Conservation (phyloP, 2,797 vertebrate genomes). For the Petrocephalus sullivani region DNA sequence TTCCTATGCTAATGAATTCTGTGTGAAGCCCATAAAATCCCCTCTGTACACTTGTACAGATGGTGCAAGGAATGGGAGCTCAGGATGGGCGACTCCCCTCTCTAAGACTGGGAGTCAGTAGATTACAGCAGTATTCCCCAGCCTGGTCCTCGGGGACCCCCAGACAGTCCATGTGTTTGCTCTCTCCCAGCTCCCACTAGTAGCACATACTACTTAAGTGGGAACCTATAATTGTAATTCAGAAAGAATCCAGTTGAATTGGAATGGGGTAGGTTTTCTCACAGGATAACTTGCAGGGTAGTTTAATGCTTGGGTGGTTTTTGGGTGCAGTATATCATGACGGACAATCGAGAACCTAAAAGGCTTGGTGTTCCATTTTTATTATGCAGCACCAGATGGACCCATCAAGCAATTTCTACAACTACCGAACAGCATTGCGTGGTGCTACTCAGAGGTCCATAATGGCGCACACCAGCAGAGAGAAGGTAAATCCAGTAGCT, state of each 20-base stretch:
- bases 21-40: neutral
- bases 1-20: constrained; percentile 12
- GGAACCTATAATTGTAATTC: neutral
- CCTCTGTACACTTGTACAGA: neutral
- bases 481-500: constrained; percentile 69
- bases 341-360: neutral
- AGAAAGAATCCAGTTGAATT: neutral
- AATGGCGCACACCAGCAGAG: constrained; percentile 84
- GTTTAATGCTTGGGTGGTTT: neutral
- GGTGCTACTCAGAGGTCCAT: constrained; percentile 84
- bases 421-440: constrained; percentile 87
- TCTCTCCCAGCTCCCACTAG: neutral
- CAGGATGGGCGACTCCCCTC: neutral
- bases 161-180: neutral
- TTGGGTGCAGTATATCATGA: neutral
- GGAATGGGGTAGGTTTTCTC: neutral
- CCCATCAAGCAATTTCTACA: constrained; percentile 94
- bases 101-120: neutral
- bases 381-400: constrained; percentile 87
- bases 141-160: neutral
- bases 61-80: neutral
- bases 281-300: neutral
- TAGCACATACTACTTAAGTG: neutral
- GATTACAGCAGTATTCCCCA: constrained; percentile 11
- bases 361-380: neutral